Evolutionary conservation across 2,113 vertebrate species (phyloP), one percentile per base, ranked within the genome.

Genomic region (Sigmodon hispidus): DNA sequence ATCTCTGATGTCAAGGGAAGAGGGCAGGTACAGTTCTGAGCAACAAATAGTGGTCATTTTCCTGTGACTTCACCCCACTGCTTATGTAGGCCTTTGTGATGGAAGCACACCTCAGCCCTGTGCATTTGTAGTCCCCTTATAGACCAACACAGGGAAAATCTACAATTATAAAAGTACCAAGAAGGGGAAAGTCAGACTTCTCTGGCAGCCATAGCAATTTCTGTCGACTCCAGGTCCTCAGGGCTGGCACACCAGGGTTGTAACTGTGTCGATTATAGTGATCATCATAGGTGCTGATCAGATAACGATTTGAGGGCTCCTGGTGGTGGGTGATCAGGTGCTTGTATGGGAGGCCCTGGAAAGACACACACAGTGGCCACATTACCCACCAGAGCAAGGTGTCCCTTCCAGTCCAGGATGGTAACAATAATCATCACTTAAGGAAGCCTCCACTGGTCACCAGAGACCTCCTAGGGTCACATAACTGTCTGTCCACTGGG

Each of bases 311-410:
- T 8, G 91, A 91, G 45, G 98, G 97, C 7, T 97, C 97, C 40
- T 96, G 93, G 15, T 98, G 98, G 72, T 99, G 98, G 73, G 90
- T 97, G 70, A 99, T 96, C 36, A 99, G 95, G 59, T 97, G 97
- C 95, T 98, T 98, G 55, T 70, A 95, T 19, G 98, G 98, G 95
- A 99, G 98, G 21, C 99, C 99, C 99, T 99, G 95, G 59, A 98
- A 98, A 45, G 91, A 96, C 94, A 97, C 88, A 83, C 31, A 43
- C 4, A 22, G 73, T 0, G 36, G 31, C 45, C 1, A 16, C 15
- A 40, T 93, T 22, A 69, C 72, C 9, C 21, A 5, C 34, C 4
- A 8, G 70, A 87, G 50, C 72, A 26, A 19, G 0, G 45, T 83
- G 57, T 95, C 88, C 19, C 0, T 43, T 69, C 34, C 88, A 95